Base-by-base conservation (phyloP, 2,888 invertebrate species). In the Heliconius aoede region DNA sequence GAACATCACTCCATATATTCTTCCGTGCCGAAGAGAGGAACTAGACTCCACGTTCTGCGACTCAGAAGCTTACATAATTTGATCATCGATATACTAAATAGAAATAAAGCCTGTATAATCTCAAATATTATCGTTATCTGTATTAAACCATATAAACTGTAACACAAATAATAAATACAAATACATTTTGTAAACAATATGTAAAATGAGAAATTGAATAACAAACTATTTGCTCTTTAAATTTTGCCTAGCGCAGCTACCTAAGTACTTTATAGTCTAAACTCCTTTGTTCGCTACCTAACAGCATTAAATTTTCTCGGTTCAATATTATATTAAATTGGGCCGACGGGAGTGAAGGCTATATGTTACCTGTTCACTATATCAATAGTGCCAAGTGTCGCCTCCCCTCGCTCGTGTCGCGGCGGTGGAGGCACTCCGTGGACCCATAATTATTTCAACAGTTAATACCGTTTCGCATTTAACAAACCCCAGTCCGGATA, bases 401-500 rank as follows among this genome's bases (percentile, higher is more conserved):
- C 61, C 69, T 73, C 73, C 58, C 24, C 51, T 69, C 62, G 73
- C 69, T n/a, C 60, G 55, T n/a, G 61, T 40, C 30, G 36, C 51
- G 46, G 65, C 36, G 40, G 73, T 77, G 55, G 36, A 30, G 69
- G 58, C 36, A 62, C 75, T 40, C 28, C 62, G 46, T 69, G 55
- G 62, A 13, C 80, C 82, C 84, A 82, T 86, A 86, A 86, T 86
- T 85, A 85, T 85, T 85, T 85, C 82, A 85, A 81, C 81, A 71
- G 75, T 75, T 75, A 73, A 74, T 74, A 78, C 79, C 74, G 69
- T 74, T 76, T 80, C 60, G 61, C 65, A 73, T 72, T 75, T 74
- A 77, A 77, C 71, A 69, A 75, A 26, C 74, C 67, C 15, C 62
- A 61, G 30, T 61, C 26, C 46, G 62, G 51, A 69, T 62, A 75